phyloP scores from a whole-genome alignment of 2,113 vertebrate species.

The Melanostigma gelatinosum region DNA sequence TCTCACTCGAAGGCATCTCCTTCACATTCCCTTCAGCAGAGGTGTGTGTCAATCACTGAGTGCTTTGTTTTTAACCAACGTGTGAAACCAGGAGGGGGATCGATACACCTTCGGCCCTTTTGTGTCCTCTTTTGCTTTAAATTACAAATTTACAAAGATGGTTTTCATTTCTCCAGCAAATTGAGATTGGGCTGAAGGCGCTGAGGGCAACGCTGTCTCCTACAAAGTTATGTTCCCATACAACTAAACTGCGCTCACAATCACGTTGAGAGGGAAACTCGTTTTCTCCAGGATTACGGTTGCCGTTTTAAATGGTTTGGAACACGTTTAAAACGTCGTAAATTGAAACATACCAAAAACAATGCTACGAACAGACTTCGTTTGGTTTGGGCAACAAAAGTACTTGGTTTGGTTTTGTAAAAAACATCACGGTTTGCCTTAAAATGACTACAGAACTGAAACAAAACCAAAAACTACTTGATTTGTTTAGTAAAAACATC shows the following conservation, averaged over 20 bases:
- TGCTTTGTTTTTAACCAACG: slow-evolving; percentile 51
- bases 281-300: not conserved
- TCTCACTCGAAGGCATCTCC: slow-evolving; percentile 73
- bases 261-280: not conserved
- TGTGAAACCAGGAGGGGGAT: slow-evolving; percentile 35
- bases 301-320: not conserved
- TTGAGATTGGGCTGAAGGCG: slow-evolving; percentile 39
- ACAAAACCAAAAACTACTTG: no score
- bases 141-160: slow-evolving; percentile 32
- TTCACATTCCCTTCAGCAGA: slow-evolving; percentile 79
- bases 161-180: slow-evolving; percentile 27
- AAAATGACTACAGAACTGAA: not conserved
- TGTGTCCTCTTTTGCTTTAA: slow-evolving; percentile 40
- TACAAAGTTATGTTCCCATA: not conserved
- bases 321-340: not conserved
- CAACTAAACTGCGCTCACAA: not conserved
- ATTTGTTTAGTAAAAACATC: no score
- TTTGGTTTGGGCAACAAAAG: no score
- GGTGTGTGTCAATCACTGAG: slow-evolving; percentile 63
- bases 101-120: slow-evolving; percentile 32
- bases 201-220: slow-evolving; percentile 9
- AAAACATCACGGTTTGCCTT: no score
- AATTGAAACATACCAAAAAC: not conserved
- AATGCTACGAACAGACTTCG: no score
- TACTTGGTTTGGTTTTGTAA: not conserved